Evolutionary conservation across 1,140 invertebrate species (phyloP), one percentile per base, ranked within the genome.

Genomic region (Magallana angulata): DNA sequence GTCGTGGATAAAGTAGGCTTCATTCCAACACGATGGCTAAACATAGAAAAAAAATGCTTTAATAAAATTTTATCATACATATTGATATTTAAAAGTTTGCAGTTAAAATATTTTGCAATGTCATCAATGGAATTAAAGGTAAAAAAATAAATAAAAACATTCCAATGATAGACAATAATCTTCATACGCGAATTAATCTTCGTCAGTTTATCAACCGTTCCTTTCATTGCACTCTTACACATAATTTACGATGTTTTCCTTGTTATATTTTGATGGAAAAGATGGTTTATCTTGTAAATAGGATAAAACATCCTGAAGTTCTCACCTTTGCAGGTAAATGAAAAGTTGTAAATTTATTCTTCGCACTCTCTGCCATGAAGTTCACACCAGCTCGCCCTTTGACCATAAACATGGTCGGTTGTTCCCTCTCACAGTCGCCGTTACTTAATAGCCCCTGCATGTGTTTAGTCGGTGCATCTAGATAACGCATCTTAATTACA

Each of bases 361-460:
- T 30, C 16, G 80, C 60, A 12, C 58, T 62, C 9, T 86, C 84
- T 24, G 85, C 88, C 88, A 89, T 89, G 48, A 84, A 89, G 85
- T 89, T 85, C 7, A 89, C 36, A 48, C 71, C 84, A 16, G 36
- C 12, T 82, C 36, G 76, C 11, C 88, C 80, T 9, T 86, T 86
- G 9, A 89, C 60, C 30, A 89, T 71, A 16, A 85, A 57, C 30
- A 89, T n/a, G 0, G 85, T 86, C 7, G 82, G 82, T n/a, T 71
- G 30, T 18, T 89, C 80, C 11, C 16, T 83, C 58, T 83, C 16
- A 48, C 86, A 80, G 30, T 89, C 82, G 11, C 85, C 81, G 59
- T 87, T 87, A 30, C 85, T 87, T 14, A 87, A 16, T 1, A 87
- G 57, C 0, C 64, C 85, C 30, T 56, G 30, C 24, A 87, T 24